These are phyloP conservation scores for Bergia puertoricense DNA, from an alignment of 92 coral and sea anemone species.

Conservation along the genomic window DNA sequence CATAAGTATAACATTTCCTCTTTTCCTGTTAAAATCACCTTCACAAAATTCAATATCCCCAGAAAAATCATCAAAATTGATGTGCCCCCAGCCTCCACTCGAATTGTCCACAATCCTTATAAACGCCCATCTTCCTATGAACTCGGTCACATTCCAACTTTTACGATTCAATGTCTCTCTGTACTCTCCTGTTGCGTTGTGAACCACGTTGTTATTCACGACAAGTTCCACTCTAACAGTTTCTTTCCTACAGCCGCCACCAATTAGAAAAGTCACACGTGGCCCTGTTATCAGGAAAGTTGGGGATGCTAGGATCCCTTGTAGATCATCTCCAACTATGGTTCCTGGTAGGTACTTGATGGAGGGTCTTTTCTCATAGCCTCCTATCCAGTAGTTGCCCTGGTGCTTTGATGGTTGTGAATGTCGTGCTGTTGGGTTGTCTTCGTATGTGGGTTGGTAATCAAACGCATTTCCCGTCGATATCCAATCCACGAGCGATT, in stretches of 20 bases:
- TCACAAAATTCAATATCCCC: constrained; percentile 27
- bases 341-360: constrained; percentile 23
- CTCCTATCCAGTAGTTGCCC: constrained; percentile 57
- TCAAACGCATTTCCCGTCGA: constrained; percentile 51
- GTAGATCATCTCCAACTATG: constrained; percentile 22
- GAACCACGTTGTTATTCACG: constrained; percentile 19
- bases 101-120: constrained; percentile 46
- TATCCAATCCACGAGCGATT: constrained; percentile 46
- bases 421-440: constrained; percentile 58
- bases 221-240: constrained; percentile 40
- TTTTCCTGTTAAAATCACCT: background rate
- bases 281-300: constrained; percentile 36
- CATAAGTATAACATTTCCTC: too few relatives aligned
- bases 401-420: constrained; percentile 62
- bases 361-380: constrained; percentile 42
- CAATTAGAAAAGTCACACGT: constrained; percentile 42
- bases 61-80: constrained; percentile 47
- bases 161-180: constrained; percentile 32
- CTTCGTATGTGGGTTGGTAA: constrained; percentile 76
- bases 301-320: constrained; percentile 51
- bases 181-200: constrained; percentile 42
- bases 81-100: constrained; percentile 41
- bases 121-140: constrained; percentile 31
- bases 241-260: constrained; percentile 49
- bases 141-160: constrained; percentile 40